Evolutionary conservation across 2,113 vertebrate species (phyloP), one percentile per base, ranked within the genome.

Genomic region (Tupaia chinensis): DNA sequence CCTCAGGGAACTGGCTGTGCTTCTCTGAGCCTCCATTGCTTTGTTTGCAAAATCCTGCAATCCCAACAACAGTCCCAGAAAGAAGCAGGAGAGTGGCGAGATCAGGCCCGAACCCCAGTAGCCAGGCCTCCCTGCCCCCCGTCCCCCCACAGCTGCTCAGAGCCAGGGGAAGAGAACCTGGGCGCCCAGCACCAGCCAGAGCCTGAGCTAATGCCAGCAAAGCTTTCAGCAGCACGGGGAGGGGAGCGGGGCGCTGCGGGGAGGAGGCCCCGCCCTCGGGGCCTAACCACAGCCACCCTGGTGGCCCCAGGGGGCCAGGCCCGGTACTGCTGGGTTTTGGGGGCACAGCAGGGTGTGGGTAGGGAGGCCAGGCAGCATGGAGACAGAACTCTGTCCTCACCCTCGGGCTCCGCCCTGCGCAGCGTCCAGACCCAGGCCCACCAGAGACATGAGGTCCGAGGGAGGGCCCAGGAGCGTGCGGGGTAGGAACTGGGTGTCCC

Each of bases 191-290:
- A 83, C 92, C 25, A 25, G 54, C 68, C 4, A 61, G 54, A 44
- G 17, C 27, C 73, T 32, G n/a, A 34, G 9, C 32, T 17, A 73
- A 83, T 25, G 83, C 66, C 97, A 89, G 58, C 32, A 80, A 79
- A 94, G 63, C 61, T 96, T 91, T 95, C 79, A 86, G 89, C 63
- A 29, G 83, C 19, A 93, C n/a, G 20, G 76, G 60, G 79, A 80
- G 44, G 44, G 22, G 76, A 69, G 44, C 5, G 44, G 44, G 44
- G 44, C 44, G 44, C 44, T 44, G 44, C 44, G 58, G 80, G 10
- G 27, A 60, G 66, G 56, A 0, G 0, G 20, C 53, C 92, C 68
- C 60, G 53, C 78, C 16, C 63, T 44, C 34, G 86, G 69, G 27
- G 5, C 17, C 83, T 92, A 76, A 91, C 56, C 5, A 16, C 0